phyloP scores from a whole-genome alignment of 1,140 invertebrate genomes.

The Psilanteris sp. region DNA sequence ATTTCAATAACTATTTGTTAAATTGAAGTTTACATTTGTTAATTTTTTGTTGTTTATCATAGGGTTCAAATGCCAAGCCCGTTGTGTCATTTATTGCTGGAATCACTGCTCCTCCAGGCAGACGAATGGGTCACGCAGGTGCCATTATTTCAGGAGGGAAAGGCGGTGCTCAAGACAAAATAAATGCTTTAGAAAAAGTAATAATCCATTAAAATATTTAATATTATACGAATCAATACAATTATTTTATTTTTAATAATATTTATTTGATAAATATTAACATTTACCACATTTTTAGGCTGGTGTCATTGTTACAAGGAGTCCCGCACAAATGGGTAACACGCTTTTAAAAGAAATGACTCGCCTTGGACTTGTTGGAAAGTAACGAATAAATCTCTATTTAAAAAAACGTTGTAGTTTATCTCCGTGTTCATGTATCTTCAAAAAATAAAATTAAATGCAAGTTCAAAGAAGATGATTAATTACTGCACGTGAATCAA shows the following conservation, averaged over 20 bases:
- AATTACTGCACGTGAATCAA: constrained; percentile 25
- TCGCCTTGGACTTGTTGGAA: constrained; percentile 83
- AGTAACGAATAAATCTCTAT: constrained; percentile 51
- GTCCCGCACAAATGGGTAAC: constrained; percentile 97
- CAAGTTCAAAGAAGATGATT: constrained; percentile 42
- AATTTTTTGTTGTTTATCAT: constrained; percentile 64
- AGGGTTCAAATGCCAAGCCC: constrained; percentile 91
- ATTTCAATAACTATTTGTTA: too few species aligned
- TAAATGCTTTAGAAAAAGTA: constrained; percentile 94
- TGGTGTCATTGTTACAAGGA: constrained; percentile 95
- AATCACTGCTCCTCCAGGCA: constrained; percentile 50
- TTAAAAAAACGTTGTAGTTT: constrained; percentile 76
- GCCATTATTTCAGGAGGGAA: constrained; percentile 53
- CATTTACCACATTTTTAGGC: constrained; percentile 84
- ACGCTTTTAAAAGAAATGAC: constrained; percentile 94
- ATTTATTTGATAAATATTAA: too few species aligned
- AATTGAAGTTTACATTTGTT: too few species aligned
- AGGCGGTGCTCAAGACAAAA: constrained; percentile 90
- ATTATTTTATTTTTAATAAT: constrained; percentile 3
- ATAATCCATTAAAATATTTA: too few species aligned
- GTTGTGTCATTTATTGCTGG: constrained; percentile 50
- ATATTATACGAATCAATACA: too few species aligned
- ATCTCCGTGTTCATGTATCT: constrained; percentile 75
- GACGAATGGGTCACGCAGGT: constrained; percentile 56
- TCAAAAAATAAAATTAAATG: constrained; percentile 71